Percentiles rank a stretch among this genome's conserved stretches.
phyloP scores from a whole-genome alignment of 2,113 vertebrate species.

The Cinclus cinclus region DNA sequence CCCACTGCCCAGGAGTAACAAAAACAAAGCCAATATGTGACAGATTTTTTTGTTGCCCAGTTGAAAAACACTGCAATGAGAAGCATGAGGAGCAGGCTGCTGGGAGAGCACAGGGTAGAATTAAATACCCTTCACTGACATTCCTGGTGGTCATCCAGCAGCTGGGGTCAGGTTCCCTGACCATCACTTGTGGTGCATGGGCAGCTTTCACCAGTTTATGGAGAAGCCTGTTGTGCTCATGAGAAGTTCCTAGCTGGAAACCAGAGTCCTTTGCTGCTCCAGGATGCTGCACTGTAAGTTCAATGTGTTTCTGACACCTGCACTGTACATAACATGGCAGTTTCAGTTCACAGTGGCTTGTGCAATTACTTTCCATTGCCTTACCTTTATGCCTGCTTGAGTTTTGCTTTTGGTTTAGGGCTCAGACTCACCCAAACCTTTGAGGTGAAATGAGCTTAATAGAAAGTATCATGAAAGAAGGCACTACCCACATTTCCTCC shows the following conservation, averaged over 20 bases:
- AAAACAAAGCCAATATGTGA: background rate
- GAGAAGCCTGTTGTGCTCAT: background rate
- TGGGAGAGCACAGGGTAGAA: background rate
- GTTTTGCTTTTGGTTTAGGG: conserved; percentile 61
- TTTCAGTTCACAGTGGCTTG: conserved; percentile 46
- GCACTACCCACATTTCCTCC: conserved; percentile 40
- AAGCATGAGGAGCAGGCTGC: background rate
- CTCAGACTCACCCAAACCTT: conserved; percentile 5
- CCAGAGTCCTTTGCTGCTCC: background rate
- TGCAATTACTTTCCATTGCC: conserved; percentile 55
- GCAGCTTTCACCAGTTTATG: background rate
- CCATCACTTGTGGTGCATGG: fast-evolving
- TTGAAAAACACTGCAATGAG: background rate
- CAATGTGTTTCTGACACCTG: conserved; percentile 28
- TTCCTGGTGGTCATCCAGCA: background rate
- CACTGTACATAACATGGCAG: background rate
- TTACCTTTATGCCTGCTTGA: background rate
- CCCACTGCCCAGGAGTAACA: background rate
- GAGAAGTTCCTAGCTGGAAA: background rate
- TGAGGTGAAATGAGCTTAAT: conserved; percentile 49
- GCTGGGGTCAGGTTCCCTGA: background rate
- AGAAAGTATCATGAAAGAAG: conserved; percentile 54
- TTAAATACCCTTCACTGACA: background rate
- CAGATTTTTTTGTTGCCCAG: background rate
- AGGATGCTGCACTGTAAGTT: background rate